Evolutionary conservation across 2,797 vertebrate genomes (phyloP), one percentile per base, ranked within the genome.

Genomic region (Florisuga fusca): DNA sequence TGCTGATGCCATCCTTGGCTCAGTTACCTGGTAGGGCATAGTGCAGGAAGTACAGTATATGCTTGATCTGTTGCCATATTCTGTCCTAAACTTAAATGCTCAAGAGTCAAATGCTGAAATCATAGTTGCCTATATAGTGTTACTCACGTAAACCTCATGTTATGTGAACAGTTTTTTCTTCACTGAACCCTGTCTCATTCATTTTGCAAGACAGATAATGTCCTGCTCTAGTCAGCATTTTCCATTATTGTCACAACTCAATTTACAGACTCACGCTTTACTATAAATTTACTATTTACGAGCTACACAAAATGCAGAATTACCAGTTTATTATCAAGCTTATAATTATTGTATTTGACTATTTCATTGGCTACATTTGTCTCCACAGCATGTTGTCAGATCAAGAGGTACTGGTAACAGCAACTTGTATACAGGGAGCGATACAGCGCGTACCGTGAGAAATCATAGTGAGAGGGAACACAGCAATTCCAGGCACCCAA

Each of bases 341-440:
- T 93, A 25, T 88, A 94, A 95, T 96, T 94, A 92, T n/a, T 72
- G 51, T 81, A 64, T 84, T 74, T 81, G 90, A 94, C 64, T 88
- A 78, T 92, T 96, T 90, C 84, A 81, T 88, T 88, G 93, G 59
- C 83, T 93, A 72, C 59, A 68, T 81, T 94, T 94, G 81, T 88
- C 92, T 93, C 51, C 93, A 91, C 96, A 96, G 89, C 83, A 62
- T 58, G 77, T 72, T 78, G 76, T 72, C 73, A 84, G 88, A 91
- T 93, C 83, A 94, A 95, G 80, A 83, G 23, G 62, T 88, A 61
- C 58, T 68, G 43, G 83, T 86, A 68, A 91, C 94, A 95, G 51
- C 73, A 71, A 43, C 46, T 86, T 86, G 72, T 46, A 88, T 91
- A 75, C 68, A 94, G 58, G 62, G 45, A 93, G 94, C 74, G 14